Evolutionary conservation across 2,113 vertebrate species (phyloP), one percentile per base, ranked within the genome.

Genomic region (Mirza zaza): DNA sequence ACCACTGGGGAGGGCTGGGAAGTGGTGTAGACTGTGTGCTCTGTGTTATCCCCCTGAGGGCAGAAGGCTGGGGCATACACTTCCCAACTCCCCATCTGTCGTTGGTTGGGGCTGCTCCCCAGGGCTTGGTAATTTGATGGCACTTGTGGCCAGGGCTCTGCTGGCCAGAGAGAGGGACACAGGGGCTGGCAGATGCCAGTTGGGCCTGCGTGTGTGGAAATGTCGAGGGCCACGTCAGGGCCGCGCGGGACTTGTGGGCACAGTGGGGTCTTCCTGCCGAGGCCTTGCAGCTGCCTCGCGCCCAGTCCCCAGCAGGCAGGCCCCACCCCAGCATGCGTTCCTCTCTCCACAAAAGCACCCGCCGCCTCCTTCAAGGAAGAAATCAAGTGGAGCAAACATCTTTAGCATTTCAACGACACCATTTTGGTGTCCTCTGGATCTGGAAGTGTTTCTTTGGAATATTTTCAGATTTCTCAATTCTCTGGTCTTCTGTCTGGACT

Each of bases 291-390:
- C 4, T 17, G 9, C 23, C 4, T 50, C 52, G 17, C 36, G 23
- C 21, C 11, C 29, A 39, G 27, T 11, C 39, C 59, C 50, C 27
- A 67, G 83, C 57, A 32, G 23, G 36, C 18, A 21, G 48, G 70
- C 5, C n/a, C 21, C 0, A 0, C 25, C 10, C 39, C 36, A 23
- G 36, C 48, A 6, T 5, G 23, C 10, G 3, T 55, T 34, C 48
- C 18, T 34, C 25, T 3, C 0, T 29, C 4, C 34, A 32, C 45
- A 83, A 17, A 76, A 83, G 68, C 8, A 12, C 27, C 63, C 70
- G 13, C 48, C 84, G 61, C 34, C 63, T 70, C 36, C 57, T 39
- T 91, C 52, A 45, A 39, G 42, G 12, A 57, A 80, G 36, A 75
- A 14, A 81, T 6, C 12, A 55, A 67, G 13, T 20, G 25, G 25